Conservation (phyloP, 2,797 vertebrate genomes). For the Xerus rutilus region DNA sequence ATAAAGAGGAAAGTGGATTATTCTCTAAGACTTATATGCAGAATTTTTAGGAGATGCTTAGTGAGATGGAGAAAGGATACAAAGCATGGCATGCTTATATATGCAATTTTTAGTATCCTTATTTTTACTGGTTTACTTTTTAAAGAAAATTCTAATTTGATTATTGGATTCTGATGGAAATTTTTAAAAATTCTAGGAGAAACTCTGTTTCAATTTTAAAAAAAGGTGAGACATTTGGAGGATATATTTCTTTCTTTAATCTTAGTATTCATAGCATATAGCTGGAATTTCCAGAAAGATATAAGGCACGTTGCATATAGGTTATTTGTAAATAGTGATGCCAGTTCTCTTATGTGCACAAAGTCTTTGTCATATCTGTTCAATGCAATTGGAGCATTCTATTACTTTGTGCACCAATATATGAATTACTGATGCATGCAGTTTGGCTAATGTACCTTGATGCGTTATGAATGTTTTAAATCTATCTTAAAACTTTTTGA, state of each 20-base stretch:
- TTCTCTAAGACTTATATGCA: neutral
- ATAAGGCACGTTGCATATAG: neutral
- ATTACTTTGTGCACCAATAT: neutral
- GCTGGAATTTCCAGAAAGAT: conserved; percentile 26
- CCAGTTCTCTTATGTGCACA: neutral
- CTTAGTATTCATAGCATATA: neutral
- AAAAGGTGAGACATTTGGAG: neutral
- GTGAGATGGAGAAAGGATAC: neutral
- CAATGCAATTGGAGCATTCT: neutral
- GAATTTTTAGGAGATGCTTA: conserved; percentile 33
- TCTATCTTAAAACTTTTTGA: conserved; percentile 21
- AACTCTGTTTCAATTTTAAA: neutral
- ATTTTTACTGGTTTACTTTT: conserved; percentile 40
- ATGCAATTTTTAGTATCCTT: conserved; percentile 43
- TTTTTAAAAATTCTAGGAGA: neutral
- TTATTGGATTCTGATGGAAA: conserved; percentile 47
- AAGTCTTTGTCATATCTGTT: neutral
- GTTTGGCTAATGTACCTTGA: conserved; percentile 34
- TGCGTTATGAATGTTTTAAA: conserved; percentile 38
- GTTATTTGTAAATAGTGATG: conserved; percentile 28
- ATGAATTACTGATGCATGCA: conserved; percentile 8
- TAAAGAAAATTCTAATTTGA: neutral
- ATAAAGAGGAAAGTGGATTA: neutral
- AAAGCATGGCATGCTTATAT: neutral
- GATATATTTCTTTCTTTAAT: conserved; percentile 30